Base-by-base conservation (phyloP, 1,140 invertebrate species). In the Drosophila nikananu region DNA sequence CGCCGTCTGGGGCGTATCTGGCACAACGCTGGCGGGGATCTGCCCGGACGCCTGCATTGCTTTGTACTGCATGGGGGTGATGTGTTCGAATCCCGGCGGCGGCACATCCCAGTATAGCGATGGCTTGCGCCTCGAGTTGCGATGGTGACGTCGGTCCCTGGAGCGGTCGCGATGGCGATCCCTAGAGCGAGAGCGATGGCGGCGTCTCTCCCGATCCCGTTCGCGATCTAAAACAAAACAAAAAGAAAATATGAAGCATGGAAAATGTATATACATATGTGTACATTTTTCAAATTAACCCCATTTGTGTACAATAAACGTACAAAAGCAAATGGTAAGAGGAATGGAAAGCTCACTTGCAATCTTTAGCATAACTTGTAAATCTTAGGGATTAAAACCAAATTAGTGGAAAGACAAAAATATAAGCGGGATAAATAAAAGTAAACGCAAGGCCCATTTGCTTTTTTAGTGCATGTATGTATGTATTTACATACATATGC, bases 61-160 rank as follows among this genome's bases (percentile, higher is more conserved):
- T 93, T 97, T 97, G 90, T 97, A 97, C 95, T 97, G 95, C 81
- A 99, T 94, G 27, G 99, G 98, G 37, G 98, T 98, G 80, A 99
- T 99, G 92, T 99, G 98, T 94, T 99, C 99, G 94, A 99, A 99
- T 9, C 99, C 92, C 68, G 97, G 96, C 49, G 99, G 99, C 17
- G 99, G 98, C 30, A 99, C 97, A 96, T 99, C 99, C 99, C 99
- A 99, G 92, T 99, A 99, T n/a, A 98, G 93, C 37, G 97, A 98
- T 51, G 97, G 96, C 94, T 98, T 98, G 84, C 97, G 95, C 79
- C 98, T 70, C 12, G 79, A 86, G 44, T 91, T 91, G 32, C 86
- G 82, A 35, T 92, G 90, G 49, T 91, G 81, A 15, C 81, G 81
- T 12, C 82, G 86, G 32, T 86, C 81, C 71, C 86, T 68, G 23